phyloP scores from a whole-genome alignment of 2,797 vertebrate species.

The Chlorospingus flavigularis region DNA sequence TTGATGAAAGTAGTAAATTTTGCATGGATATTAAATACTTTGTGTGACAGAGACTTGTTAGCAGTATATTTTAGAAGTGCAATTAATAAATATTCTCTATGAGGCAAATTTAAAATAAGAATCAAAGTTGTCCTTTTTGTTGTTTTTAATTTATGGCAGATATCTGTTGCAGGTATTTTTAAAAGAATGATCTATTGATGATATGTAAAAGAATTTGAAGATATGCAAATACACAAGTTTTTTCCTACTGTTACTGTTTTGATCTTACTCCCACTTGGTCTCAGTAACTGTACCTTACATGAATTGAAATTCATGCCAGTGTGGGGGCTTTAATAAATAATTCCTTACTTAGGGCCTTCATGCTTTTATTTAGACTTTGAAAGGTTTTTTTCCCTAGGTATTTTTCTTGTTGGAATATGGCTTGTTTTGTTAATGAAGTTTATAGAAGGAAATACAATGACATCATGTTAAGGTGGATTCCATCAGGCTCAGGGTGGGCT shows the following conservation, averaged over 20 bases:
- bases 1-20: background rate
- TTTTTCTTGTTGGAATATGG: background rate
- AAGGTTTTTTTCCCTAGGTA: background rate
- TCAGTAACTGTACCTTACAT: background rate
- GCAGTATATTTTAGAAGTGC: background rate
- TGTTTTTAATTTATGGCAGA: background rate
- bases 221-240: background rate
- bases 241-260: background rate
- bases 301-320: background rate
- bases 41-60: background rate
- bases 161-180: background rate
- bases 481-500: background rate
- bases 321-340: background rate
- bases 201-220: background rate
- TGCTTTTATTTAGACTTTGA: background rate
- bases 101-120: background rate
- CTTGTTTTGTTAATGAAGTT: background rate
- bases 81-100: background rate
- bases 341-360: background rate
- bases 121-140: background rate
- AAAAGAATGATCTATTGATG: background rate
- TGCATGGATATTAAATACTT: background rate
- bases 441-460: background rate
- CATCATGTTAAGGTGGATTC: background rate
- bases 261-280: background rate